Percentiles rank a stretch among this genome's conserved stretches.
Evolutionary conservation across 2,888 invertebrate species (phyloP).

Genomic region (Pterostichus niger): DNA sequence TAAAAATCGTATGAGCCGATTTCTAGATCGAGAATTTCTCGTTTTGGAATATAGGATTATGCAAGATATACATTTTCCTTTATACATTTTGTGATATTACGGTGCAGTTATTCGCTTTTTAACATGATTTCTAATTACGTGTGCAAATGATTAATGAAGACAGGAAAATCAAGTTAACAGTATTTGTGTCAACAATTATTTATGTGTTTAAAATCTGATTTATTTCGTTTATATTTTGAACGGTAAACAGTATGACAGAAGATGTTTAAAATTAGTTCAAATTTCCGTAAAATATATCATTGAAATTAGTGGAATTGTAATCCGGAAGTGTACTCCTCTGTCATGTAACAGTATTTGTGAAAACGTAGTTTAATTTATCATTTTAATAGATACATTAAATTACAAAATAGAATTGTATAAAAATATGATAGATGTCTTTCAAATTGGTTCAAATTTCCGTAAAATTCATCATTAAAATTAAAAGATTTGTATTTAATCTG

Average conservation of each 20-base stretch:
- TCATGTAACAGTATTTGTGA: no score
- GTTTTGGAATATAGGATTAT: no score
- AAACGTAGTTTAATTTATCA: neutral
- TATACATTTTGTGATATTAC: neutral
- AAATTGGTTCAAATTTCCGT: constrained; percentile 26
- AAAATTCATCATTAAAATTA: constrained; percentile 28
- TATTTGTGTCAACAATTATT: constrained; percentile 26
- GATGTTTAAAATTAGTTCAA: constrained; percentile 10
- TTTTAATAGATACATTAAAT: neutral
- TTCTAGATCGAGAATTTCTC: no score
- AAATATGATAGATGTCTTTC: neutral
- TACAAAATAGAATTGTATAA: neutral
- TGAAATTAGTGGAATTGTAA: neutral
- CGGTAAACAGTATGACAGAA: neutral
- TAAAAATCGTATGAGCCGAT: no score
- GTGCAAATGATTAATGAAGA: constrained; percentile 38
- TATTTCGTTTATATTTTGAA: neutral
- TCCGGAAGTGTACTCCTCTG: no score
- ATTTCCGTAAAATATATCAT: neutral
- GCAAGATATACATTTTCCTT: no score
- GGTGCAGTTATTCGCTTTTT: neutral
- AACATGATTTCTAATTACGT: constrained; percentile 38
- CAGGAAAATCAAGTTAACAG: constrained; percentile 40
- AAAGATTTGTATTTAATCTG: neutral
- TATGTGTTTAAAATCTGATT: neutral